Evolutionary conservation across 2,113 vertebrate genomes (phyloP), one percentile per base, ranked within the genome.

Genomic region (Todiramphus chloris): DNA sequence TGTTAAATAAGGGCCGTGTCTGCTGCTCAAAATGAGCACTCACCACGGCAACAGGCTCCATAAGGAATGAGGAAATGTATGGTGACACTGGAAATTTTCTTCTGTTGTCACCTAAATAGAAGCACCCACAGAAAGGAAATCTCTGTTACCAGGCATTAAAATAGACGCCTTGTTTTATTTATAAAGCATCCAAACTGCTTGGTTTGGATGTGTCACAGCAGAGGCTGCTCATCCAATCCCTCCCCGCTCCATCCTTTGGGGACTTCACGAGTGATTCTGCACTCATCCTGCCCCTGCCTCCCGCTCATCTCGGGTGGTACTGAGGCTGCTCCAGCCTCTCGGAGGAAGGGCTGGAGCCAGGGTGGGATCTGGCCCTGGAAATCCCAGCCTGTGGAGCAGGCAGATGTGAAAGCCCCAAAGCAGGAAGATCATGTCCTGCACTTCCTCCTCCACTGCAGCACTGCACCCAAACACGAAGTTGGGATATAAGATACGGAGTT

Each of bases 131-230:
- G 85, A 93, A 94, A 81, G 91, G 89, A 69, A 91, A 94, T 64
- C 89, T 96, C 91, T 94, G 93, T 87, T 94, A 90, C 88, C 77
- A 75, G 72, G 87, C 87, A 69, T 86, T 91, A 90, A 93, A 94
- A 95, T 80, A 95, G 91, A 88, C 1, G 48, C 83, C 90, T 88
- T 89, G 90, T 93, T 93, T 96, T 95, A 86, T 96, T 96, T 93
- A 91, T 39, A 94, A 94, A 90, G 94, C 87, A 77, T 95, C 84
- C 93, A 68, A 74, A 96, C 89, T 93, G 92, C 89, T 92, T 86
- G 92, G 95, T 92, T 96, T 37, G 87, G 96, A 89, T 91, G 94
- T 94, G 91, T 92, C 91, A 93, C 15, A 66, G 95, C 72, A 35
- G 78, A 70, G 90, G 56, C 87, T 94, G 87, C 7, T 93, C 90